Percentiles rank a stretch among this genome's conserved stretches.
Evolutionary conservation across 2,888 invertebrate species (phyloP).

Genomic region (Drosophila algonquin): DNA sequence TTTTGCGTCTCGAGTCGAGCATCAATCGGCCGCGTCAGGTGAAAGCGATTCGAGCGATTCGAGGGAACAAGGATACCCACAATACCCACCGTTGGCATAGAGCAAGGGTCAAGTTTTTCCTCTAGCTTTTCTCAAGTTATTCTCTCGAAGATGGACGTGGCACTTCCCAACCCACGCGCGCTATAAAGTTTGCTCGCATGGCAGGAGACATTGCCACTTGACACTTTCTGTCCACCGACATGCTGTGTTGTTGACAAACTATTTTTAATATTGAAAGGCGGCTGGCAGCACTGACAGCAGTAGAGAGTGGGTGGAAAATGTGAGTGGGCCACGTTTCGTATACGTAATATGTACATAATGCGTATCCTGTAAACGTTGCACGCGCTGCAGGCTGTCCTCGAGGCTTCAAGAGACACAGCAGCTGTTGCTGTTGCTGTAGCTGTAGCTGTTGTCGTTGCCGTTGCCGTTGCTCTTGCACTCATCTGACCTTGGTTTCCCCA

Average conservation of each 20-base stretch:
- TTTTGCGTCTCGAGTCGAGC: not conserved
- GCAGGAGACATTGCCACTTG: slow-evolving; percentile 50
- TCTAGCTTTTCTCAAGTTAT: not conserved
- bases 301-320: slow-evolving; percentile 6
- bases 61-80: no score
- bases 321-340: slow-evolving; percentile 45
- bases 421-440: slow-evolving; percentile 5
- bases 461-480: slow-evolving; percentile 48
- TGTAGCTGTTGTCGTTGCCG: slow-evolving; percentile 33
- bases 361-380: slow-evolving; percentile 24
- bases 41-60: not conserved
- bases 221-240: slow-evolving; percentile 58
- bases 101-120: not conserved
- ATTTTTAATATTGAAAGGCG: slow-evolving; percentile 68
- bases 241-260: slow-evolving; percentile 57
- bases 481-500: slow-evolving; percentile 55
- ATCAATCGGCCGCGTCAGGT: no score
- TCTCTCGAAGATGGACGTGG: not conserved
- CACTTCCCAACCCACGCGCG: not conserved
- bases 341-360: slow-evolving; percentile 31
- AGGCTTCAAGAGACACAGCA: slow-evolving; percentile 13
- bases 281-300: slow-evolving; percentile 32
- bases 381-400: slow-evolving; percentile 37
- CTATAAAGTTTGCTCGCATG: slow-evolving; percentile 42
- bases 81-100: not conserved